phyloP scores from a whole-genome alignment of 2,888 invertebrate genomes.

The Nephrotoma flavescens region DNA sequence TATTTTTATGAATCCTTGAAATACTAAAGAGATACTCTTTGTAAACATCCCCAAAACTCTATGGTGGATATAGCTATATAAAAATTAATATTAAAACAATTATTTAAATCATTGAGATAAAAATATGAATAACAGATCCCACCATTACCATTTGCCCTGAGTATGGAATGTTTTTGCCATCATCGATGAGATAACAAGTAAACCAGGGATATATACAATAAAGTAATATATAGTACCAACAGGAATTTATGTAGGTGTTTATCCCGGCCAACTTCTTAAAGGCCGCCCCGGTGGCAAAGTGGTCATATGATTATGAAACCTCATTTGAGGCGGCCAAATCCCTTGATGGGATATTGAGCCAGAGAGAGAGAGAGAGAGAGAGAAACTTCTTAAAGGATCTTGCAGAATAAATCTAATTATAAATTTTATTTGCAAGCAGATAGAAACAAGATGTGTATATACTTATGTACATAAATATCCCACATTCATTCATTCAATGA shows the following conservation, averaged over 20 bases:
- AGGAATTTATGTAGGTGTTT: neutral
- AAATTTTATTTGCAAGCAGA: neutral
- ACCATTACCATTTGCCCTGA: neutral
- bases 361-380: no score
- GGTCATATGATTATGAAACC: no score
- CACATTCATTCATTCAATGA: neutral
- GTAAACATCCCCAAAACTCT: neutral
- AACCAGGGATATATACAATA: no score
- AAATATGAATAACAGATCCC: neutral
- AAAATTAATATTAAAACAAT: neutral
- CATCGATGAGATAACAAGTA: neutral
- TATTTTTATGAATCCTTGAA: neutral
- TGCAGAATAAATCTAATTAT: neutral
- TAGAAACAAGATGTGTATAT: neutral
- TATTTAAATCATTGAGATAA: neutral
- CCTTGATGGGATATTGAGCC: no score
- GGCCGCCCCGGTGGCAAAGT: no score
- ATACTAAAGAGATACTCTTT: neutral
- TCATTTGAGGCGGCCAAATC: no score
- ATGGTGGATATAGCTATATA: neutral
- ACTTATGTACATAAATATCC: neutral
- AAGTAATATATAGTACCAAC: no score
- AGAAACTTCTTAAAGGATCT: neutral
- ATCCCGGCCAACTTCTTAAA: neutral
- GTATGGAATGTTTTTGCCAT: neutral